Percentiles rank a stretch among this genome's conserved stretches.
These are phyloP conservation scores for Mesodorylaimus sp. DNA, from an alignment of 2,888 invertebrate species.

Conservation along the genomic window DNA sequence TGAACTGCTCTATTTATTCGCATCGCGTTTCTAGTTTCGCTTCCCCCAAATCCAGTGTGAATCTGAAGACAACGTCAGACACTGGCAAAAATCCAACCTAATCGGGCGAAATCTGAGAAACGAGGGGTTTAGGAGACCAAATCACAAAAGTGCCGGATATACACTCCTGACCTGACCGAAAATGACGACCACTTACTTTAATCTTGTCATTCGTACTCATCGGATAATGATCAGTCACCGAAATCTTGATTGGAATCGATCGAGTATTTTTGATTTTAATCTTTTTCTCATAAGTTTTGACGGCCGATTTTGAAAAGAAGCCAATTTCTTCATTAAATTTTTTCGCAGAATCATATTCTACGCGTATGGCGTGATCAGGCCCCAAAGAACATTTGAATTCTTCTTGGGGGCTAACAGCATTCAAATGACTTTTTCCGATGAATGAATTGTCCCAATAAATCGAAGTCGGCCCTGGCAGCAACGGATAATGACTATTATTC, in stretches of 20 bases:
- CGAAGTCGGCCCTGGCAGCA: slow-evolving; percentile 32
- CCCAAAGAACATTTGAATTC: slow-evolving; percentile 34
- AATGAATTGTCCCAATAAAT: slow-evolving; percentile 36
- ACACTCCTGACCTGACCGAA: too few species aligned
- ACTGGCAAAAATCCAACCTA: too few species aligned
- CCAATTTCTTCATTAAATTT: slow-evolving; percentile 30
- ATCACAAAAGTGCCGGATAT: too few species aligned
- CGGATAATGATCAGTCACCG: slow-evolving; percentile 32
- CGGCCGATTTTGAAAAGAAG: slow-evolving; percentile 26
- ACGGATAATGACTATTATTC: slow-evolving; percentile 30
- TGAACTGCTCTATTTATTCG: too few species aligned
- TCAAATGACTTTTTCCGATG: slow-evolving; percentile 27
- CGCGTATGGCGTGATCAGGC: slow-evolving; percentile 32
- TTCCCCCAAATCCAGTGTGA: too few species aligned
- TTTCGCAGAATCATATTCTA: slow-evolving; percentile 30
- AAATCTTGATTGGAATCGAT: slow-evolving; percentile 24
- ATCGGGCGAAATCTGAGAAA: too few species aligned
- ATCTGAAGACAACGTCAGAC: too few species aligned
- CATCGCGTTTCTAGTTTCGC: too few species aligned
- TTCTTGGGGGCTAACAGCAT: slow-evolving; percentile 31
- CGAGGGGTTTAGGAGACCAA: too few species aligned
- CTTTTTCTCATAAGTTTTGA: slow-evolving; percentile 24
- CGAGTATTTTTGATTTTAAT: slow-evolving; percentile 33
- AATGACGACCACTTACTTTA: too few species aligned
- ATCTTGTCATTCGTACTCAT: slow-evolving; percentile 33